These are phyloP conservation scores for Lordiphosa andalusiaca DNA, from an alignment of 2,888 invertebrate species.

Conservation along the genomic window DNA sequence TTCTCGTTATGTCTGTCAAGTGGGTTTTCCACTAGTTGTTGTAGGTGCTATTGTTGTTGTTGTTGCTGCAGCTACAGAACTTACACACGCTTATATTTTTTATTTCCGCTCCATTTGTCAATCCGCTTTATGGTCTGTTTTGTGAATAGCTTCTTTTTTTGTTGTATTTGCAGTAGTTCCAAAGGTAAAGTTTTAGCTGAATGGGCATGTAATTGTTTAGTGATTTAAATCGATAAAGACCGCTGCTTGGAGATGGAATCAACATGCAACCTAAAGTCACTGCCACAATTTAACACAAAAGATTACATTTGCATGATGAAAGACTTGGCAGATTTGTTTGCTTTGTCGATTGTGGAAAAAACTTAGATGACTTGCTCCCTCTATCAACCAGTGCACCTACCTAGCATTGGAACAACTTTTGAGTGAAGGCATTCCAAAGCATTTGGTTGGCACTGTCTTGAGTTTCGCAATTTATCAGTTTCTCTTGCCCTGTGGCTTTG, in stretches of 20 bases:
- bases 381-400: conserved; percentile 37
- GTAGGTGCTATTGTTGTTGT: too few species aligned
- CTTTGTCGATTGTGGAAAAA: conserved; percentile 58
- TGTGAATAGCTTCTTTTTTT: conserved; percentile 22
- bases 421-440: conserved; percentile 33
- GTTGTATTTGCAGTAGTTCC: conserved; percentile 12
- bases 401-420: conserved; percentile 42
- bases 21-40: conserved; percentile 6
- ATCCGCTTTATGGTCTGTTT: conserved; percentile 37
- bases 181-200: conserved; percentile 7
- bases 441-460: conserved; percentile 31
- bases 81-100: conserved; percentile 36
- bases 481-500: too few species aligned
- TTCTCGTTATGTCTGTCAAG: conserved; percentile 6
- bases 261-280: too few species aligned
- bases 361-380: conserved; percentile 26
- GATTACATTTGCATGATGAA: too few species aligned
- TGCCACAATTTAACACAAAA: too few species aligned
- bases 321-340: conserved; percentile 34
- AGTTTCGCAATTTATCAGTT: too few species aligned
- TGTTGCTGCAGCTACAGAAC: conserved; percentile 14
- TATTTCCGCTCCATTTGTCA: conserved; percentile 56
- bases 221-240: too few species aligned
- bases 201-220: neutral
- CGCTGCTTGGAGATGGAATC: too few species aligned